Percentiles rank a stretch among this genome's conserved stretches.
Evolutionary conservation across 2,888 invertebrate species (phyloP).

Genomic region (Synanthedon vespiformis): DNA sequence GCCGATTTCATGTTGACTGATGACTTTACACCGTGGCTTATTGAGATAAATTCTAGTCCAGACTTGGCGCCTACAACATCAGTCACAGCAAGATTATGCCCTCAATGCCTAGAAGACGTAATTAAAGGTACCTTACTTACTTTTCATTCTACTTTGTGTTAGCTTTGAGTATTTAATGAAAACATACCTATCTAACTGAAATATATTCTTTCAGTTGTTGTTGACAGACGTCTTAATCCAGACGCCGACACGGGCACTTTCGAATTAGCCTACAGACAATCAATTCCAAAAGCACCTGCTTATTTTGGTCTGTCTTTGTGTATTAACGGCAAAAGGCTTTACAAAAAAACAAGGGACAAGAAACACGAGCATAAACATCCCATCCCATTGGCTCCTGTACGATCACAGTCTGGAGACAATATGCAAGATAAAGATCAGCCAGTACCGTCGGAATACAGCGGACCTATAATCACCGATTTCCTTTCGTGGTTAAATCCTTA

Average conservation of each 20-base stretch:
- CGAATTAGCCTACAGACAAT: slow-evolving; percentile 83
- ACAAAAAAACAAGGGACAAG: slow-evolving; percentile 54
- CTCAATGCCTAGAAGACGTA: slow-evolving; percentile 89
- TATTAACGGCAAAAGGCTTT: slow-evolving; percentile 74
- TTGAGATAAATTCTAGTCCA: slow-evolving; percentile 95
- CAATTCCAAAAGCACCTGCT: slow-evolving; percentile 81
- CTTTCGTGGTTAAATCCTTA: slow-evolving; percentile 75
- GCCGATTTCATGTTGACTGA: slow-evolving; percentile 96
- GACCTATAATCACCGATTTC: slow-evolving; percentile 77
- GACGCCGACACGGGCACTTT: slow-evolving; percentile 85
- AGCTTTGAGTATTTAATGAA: not conserved
- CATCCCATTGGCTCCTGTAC: slow-evolving; percentile 27
- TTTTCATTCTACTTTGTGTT: not conserved
- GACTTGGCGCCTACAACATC: slow-evolving; percentile 92
- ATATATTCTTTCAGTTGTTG: slow-evolving; percentile 77
- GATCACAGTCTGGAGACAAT: slow-evolving; percentile 33
- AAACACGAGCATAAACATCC: slow-evolving; percentile 45
- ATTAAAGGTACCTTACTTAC: slow-evolving; percentile 81
- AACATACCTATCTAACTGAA: not conserved
- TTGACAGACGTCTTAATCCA: slow-evolving; percentile 78
- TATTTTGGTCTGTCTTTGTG: slow-evolving; percentile 81
- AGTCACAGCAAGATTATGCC: slow-evolving; percentile 88
- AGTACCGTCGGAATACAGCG: slow-evolving; percentile 65
- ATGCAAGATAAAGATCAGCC: slow-evolving; percentile 31
- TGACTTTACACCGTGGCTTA: slow-evolving; percentile 89